Base-by-base conservation (phyloP, 2,797 vertebrate species). In the Enteromius argenteus region DNA sequence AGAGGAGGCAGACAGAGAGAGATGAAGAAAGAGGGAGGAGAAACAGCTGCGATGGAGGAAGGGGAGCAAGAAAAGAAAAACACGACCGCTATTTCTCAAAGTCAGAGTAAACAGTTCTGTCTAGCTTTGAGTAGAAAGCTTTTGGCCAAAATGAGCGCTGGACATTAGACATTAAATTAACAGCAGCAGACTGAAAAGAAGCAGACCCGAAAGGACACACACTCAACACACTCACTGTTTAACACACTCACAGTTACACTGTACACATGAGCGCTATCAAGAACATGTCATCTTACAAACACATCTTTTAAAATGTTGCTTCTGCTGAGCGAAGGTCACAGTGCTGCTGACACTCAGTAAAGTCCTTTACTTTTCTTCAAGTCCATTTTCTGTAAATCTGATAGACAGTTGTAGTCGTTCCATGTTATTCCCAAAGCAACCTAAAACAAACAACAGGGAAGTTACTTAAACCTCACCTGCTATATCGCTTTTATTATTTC, bases 311-410 rank as follows among this genome's bases (percentile, higher is more conserved):
- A 84, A 87, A 85, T 74, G 87, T 90, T 91, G 88, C 66, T 88
- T 92, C 87, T 90, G 89, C 86, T 85, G 83, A 87, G 87, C 60
- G 81, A 23, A 46, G 75, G 81, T 79, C n/a, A 60, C 32, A 51
- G 23, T 51, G 69, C 15, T 86, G 44, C 42, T 53, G 35, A 0
- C 51, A 88, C 81, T 94, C 87, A 93, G 75, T 94, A 90, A 79
- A 95, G 89, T 79, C 93, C 94, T 92, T 95, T 94, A 89, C 90
- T 95, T 90, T 94, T 95, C 91, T 94, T 95, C 91, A 93, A 91
- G 86, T 94, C 94, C n/a, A 85, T 90, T 88, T 94, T 92, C 84
- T 94, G 92, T 90, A 91, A 92, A 87, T 83, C 89, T 7, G 93
- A 94, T 67, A 94, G 92, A 17, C 92, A 91, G 85, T 90, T 88